phyloP scores from a whole-genome alignment of 2,888 invertebrate species.

The Stegophylla sp. region DNA sequence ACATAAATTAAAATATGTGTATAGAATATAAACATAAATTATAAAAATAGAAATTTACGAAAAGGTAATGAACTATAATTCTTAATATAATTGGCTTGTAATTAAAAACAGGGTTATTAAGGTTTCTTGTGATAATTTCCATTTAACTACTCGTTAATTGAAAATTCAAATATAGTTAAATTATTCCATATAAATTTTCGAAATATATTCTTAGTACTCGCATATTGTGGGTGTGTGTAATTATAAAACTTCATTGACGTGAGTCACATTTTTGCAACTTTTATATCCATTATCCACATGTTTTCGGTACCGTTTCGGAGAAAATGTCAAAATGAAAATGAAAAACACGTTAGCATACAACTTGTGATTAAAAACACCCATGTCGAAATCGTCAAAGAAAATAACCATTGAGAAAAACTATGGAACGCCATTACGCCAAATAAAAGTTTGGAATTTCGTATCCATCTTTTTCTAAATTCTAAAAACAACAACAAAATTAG shows the following conservation, averaged over 20 bases:
- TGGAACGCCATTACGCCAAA: background rate
- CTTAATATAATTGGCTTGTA: too few relatives aligned
- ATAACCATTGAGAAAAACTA: background rate
- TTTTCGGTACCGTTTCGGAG: background rate
- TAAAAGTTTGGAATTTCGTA: background rate
- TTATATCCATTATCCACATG: background rate
- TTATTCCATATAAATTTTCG: background rate
- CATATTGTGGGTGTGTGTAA: background rate
- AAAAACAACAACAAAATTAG: background rate
- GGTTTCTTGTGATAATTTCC: too few relatives aligned
- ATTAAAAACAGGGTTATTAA: too few relatives aligned
- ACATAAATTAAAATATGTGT: too few relatives aligned
- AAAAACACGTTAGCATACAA: background rate
- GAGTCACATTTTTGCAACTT: constrained; percentile 16
- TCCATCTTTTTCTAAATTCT: background rate
- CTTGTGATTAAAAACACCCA: background rate
- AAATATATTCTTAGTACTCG: background rate
- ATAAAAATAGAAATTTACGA: too few relatives aligned
- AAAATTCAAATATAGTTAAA: background rate
- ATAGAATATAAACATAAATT: too few relatives aligned
- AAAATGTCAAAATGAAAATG: background rate
- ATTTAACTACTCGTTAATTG: too few relatives aligned
- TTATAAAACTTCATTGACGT: background rate
- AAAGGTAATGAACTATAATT: too few relatives aligned
- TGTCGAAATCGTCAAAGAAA: background rate